A percentile compares a stretch with the other conserved stretches of the same genome.
phyloP scores from a whole-genome alignment of 64 coral and sea anemone species.

The Montipora sp. region DNA sequence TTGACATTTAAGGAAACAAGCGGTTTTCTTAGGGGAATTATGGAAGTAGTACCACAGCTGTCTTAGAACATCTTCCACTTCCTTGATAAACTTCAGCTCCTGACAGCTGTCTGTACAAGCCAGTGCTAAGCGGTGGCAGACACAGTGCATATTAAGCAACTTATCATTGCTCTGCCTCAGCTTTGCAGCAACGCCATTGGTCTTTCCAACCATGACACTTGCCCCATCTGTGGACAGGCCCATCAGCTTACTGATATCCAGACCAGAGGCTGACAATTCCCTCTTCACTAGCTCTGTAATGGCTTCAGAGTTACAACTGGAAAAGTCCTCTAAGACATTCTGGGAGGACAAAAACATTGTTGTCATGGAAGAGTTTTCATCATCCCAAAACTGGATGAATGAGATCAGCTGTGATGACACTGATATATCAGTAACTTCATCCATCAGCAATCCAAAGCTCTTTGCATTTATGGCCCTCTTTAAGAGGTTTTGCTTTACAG shows the following conservation, averaged over 20 bases:
- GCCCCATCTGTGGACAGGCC: conserved; percentile 51
- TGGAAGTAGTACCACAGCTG: conserved; percentile 58
- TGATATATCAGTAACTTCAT: conserved; percentile 51
- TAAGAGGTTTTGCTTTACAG: conserved; percentile 34
- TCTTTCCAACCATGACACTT: conserved; percentile 52
- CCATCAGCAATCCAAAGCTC: conserved; percentile 33
- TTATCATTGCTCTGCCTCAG: conserved; percentile 28
- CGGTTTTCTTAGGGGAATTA: conserved; percentile 33
- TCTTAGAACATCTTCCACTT: no score
- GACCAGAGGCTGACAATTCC: not conserved
- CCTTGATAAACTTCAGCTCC: no score
- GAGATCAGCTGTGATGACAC: conserved; percentile 51
- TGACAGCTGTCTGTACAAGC: conserved; percentile 61
- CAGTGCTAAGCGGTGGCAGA: conserved; percentile 55
- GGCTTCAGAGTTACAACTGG: not conserved
- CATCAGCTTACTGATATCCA: conserved; percentile 29
- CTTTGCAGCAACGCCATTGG: not conserved
- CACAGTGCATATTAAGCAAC: conserved; percentile 45
- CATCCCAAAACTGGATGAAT: conserved; percentile 44
- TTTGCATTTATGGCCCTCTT: conserved; percentile 32
- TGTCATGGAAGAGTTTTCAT: conserved; percentile 6
- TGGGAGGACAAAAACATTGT: conserved; percentile 24
- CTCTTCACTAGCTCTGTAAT: not conserved
- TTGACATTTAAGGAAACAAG: conserved; percentile 36
- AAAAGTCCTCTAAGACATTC: conserved; percentile 40